phyloP scores from a whole-genome alignment of 2,797 vertebrate genomes.

The Myripristis murdjan region DNA sequence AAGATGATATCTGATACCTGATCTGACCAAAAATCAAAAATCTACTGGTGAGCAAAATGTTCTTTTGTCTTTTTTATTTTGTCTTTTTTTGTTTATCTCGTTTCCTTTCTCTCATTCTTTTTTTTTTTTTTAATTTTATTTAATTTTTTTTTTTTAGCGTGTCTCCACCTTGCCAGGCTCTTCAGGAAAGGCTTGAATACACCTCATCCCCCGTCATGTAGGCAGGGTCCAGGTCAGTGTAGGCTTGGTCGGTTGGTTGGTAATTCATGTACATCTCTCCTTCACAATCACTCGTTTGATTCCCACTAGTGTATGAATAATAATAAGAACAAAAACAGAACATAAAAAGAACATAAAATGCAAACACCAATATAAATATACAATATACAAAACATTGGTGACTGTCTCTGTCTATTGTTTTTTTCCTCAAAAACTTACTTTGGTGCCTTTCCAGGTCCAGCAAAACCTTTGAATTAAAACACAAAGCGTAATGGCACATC shows the following conservation, averaged over 20 bases:
- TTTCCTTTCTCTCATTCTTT: neutral
- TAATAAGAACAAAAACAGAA: slow-evolving; percentile 2
- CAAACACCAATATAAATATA: neutral
- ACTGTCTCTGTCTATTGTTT: neutral
- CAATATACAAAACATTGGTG: neutral
- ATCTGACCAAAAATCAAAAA: too few species aligned
- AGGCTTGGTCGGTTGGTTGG: slow-evolving; percentile 41
- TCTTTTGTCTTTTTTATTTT: too few species aligned
- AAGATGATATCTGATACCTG: too few species aligned
- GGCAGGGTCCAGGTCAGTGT: slow-evolving; percentile 64
- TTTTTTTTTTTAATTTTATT: neutral
- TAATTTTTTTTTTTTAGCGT: too few species aligned
- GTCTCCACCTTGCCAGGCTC: neutral
- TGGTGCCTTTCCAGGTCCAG: slow-evolving; percentile 29
- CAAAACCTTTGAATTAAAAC: slow-evolving; percentile 44
- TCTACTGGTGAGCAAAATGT: neutral
- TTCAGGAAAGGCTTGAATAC: slow-evolving; percentile 71
- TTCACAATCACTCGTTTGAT: slow-evolving; percentile 9
- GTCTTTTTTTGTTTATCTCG: too few species aligned
- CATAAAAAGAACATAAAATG: slow-evolving; percentile 2
- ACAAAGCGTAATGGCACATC: neutral
- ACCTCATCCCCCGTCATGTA: slow-evolving; percentile 28
- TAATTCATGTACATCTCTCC: slow-evolving; percentile 80
- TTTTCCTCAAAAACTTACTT: slow-evolving; percentile 58
- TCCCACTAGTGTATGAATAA: slow-evolving; percentile 36